These are phyloP conservation scores for Brachypteracias leptosomus DNA, from an alignment of 2,113 vertebrate genomes.

Conservation along the genomic window DNA sequence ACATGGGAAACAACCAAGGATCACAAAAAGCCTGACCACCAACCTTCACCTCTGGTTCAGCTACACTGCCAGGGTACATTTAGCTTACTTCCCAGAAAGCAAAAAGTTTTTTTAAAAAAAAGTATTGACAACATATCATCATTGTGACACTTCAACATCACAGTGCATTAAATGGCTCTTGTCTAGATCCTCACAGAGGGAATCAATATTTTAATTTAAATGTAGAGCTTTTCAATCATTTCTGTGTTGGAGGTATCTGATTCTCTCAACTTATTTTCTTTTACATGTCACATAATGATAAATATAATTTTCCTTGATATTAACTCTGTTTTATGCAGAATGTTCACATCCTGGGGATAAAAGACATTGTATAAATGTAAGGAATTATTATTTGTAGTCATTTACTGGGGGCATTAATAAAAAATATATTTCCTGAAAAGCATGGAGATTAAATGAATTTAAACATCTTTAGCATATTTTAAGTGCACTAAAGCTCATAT, in stretches of 20 bases:
- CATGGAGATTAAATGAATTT: not conserved
- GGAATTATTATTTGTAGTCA: not conserved
- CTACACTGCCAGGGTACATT: not conserved
- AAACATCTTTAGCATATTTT: not conserved
- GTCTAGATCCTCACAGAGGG: not conserved
- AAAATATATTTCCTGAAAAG: not conserved
- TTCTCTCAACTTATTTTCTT: not conserved
- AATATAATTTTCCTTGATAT: not conserved
- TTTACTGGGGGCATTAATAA: not conserved
- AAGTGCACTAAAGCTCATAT: not conserved
- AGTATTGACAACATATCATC: not conserved
- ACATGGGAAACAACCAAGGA: not conserved
- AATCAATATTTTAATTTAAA: slow-evolving; percentile 3
- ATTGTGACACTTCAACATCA: not conserved
- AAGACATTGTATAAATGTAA: not conserved
- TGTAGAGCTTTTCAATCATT: not conserved
- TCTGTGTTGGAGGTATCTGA: not conserved
- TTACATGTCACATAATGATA: not conserved
- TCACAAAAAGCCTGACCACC: not conserved
- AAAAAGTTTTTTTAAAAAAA: not conserved
- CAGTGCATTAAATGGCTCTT: not conserved
- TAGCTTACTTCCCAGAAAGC: not conserved
- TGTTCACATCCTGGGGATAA: not conserved
- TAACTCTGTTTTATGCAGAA: not conserved
- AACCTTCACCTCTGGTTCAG: not conserved